phyloP scores from a whole-genome alignment of 2,888 invertebrate genomes.

The Tenthredo mesomela region DNA sequence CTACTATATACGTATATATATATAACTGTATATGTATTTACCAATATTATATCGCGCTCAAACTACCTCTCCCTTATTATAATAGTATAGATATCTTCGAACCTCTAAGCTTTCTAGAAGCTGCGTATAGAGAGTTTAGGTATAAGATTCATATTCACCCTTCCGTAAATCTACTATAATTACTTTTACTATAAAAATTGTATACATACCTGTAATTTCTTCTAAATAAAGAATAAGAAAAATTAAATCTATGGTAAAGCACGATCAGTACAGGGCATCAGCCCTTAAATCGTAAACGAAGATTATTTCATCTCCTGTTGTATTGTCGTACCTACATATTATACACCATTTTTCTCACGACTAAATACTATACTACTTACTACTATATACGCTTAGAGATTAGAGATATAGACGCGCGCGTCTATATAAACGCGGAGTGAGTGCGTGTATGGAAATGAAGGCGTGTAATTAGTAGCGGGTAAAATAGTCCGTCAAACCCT shows the following conservation, averaged over 20 bases:
- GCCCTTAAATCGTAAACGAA: background rate
- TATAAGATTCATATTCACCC: background rate
- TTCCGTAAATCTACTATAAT: too few relatives aligned
- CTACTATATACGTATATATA: too few relatives aligned
- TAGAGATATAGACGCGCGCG: background rate
- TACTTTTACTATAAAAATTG: too few relatives aligned
- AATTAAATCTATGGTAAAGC: too few relatives aligned
- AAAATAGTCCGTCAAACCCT: background rate
- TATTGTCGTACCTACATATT: background rate
- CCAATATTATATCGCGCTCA: background rate
- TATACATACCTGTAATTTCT: background rate
- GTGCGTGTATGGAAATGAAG: slow-evolving; percentile 1
- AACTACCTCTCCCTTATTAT: background rate
- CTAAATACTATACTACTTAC: background rate
- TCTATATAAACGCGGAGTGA: background rate
- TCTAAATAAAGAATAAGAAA: too few relatives aligned
- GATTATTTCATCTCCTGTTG: background rate
- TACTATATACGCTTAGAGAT: too few relatives aligned
- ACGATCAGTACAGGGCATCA: too few relatives aligned
- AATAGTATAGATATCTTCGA: background rate
- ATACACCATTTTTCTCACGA: background rate
- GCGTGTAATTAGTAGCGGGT: slow-evolving; percentile 8
- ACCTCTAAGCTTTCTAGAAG: background rate
- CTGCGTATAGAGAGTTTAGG: background rate
- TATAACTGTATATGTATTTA: background rate